Conservation (phyloP, 2,113 vertebrate genomes). For the Cromileptes altivelis region DNA sequence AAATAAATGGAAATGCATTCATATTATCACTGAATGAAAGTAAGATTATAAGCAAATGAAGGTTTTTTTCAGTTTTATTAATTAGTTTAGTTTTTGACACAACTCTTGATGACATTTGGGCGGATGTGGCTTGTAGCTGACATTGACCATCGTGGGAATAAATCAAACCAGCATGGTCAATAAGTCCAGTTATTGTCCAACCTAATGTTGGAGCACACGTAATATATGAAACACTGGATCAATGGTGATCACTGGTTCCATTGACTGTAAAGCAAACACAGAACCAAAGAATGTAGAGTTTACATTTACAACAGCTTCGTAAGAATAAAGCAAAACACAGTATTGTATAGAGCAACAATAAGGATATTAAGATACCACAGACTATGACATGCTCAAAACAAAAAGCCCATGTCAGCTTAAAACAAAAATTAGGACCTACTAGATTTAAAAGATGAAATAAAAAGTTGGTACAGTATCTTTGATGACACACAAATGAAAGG, state of each 20-base stretch:
- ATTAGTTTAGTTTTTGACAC: constrained; percentile 8
- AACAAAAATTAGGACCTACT: background rate
- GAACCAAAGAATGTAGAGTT: background rate
- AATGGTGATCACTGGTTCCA: background rate
- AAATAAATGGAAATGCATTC: constrained; percentile 6
- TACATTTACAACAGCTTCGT: background rate
- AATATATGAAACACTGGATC: constrained; percentile 13
- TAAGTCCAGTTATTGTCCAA: constrained; percentile 21
- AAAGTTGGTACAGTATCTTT: background rate
- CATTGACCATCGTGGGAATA: background rate
- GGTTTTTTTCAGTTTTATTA: background rate
- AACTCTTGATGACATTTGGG: constrained; percentile 1
- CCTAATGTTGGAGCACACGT: constrained; percentile 15
- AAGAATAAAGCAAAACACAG: background rate
- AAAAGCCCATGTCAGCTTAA: background rate
- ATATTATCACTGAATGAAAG: background rate
- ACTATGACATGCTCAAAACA: background rate
- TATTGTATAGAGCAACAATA: background rate
- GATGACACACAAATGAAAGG: background rate
- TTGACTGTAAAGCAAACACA: background rate
- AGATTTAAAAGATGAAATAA: background rate
- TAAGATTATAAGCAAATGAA: background rate
- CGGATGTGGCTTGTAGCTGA: background rate
- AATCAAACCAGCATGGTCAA: constrained; percentile 24
- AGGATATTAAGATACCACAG: background rate